Evolutionary conservation across 1,140 invertebrate species (phyloP).

Genomic region (Nixonia krombeini): DNA sequence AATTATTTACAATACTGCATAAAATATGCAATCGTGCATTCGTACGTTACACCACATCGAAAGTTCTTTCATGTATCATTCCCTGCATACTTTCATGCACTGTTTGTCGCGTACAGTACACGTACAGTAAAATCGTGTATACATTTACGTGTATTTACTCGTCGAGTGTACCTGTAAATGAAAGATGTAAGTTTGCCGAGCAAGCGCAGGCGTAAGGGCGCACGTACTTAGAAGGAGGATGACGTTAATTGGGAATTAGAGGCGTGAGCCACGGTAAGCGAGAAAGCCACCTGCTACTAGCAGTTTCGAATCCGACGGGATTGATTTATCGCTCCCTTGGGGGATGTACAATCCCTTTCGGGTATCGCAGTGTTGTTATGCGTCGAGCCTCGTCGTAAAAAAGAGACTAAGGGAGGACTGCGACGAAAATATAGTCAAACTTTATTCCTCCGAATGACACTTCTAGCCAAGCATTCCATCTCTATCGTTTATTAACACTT

Average conservation of each 20-base stretch:
- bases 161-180: no score
- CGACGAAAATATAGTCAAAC: no score
- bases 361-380: conserved; percentile 18
- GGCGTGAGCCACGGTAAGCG: conserved; percentile 59
- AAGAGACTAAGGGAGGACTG: no score
- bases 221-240: conserved; percentile 52
- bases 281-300: conserved; percentile 68
- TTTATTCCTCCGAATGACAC: no score
- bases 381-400: conserved; percentile 10
- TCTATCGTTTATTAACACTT: no score
- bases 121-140: neutral
- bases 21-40: no score
- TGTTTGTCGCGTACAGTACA: no score
- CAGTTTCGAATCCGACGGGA: conserved; percentile 54
- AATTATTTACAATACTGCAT: no score
- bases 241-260: conserved; percentile 71
- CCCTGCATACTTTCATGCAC: no score
- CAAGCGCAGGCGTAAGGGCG: neutral
- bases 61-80: neutral
- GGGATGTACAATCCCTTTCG: conserved; percentile 50
- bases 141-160: no score
- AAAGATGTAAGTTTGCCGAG: neutral
- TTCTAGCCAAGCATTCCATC: no score
- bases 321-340: conserved; percentile 69
- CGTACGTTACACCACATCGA: no score